Evolutionary conservation across 2,113 vertebrate genomes (phyloP), one percentile per base, ranked within the genome.

Genomic region (Mugil cephalus): DNA sequence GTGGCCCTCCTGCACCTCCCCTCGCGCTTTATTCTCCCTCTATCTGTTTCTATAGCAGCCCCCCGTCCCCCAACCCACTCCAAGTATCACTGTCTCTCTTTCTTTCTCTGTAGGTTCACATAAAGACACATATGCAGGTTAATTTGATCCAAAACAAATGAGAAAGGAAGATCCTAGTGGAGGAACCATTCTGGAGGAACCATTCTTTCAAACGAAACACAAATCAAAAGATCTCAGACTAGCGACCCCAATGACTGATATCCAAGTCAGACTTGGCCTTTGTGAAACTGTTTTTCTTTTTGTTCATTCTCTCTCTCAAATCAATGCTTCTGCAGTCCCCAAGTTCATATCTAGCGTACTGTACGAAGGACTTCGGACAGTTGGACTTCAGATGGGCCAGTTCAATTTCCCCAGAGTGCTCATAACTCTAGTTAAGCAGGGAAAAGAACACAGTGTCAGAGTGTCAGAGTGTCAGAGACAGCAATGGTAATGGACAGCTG

Each of bases 71-170:
- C 18, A 60, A 66, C 52, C 77, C 56, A 79, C 77, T 84, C 81
- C 79, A 87, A 75, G 86, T 89, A 91, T 90, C 87, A 79, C 90
- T 91, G 87, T 88, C 87, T 92, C 89, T 93, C 93, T 93, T 90
- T 94, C 93, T 93, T 94, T 94, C 93, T 94, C 93, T 94, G 93
- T 92, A 92, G 90, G 84, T 92, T 91, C 93, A 93, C 90, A 94
- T 84, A 67, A 89, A 93, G 84, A 93, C 91, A 93, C 83, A 91
- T 90, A 87, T 87, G 56, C 88, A 92, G 85, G 79, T 91, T 77
- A 86, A 68, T 91, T 87, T 90, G 79, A 90, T 92, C 83, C 81
- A 90, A 80, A 92, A 92, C 80, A 86, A 88, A 82, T 76, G 83
- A 89, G 88, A 87, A 91, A 89, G 87, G 84, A 89, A 89, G 87